These are phyloP conservation scores for Pionites leucogaster DNA, from an alignment of 2,113 vertebrate genomes.

Conservation along the genomic window DNA sequence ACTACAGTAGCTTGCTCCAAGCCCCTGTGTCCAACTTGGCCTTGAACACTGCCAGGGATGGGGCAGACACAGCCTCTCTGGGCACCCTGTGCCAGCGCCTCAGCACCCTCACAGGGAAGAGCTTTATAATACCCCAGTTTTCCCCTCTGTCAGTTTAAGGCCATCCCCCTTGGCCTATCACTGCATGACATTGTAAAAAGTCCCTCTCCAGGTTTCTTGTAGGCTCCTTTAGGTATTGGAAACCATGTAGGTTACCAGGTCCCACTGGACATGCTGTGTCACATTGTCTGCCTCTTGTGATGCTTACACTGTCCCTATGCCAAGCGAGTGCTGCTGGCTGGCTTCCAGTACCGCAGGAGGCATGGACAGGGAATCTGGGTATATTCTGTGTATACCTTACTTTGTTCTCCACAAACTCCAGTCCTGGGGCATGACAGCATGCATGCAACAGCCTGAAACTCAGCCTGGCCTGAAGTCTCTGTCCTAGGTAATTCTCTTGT, in stretches of 20 bases:
- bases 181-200: neutral
- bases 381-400: neutral
- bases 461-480: neutral
- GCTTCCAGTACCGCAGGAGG: neutral
- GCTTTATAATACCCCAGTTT: too few relatives aligned
- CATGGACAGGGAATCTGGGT: rapidly evolving
- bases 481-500: neutral
- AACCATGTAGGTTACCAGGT: neutral
- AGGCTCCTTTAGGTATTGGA: neutral
- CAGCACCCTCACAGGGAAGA: too few relatives aligned
- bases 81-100: too few relatives aligned
- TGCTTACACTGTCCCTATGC: neutral
- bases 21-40: neutral
- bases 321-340: neutral
- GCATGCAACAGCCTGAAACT: neutral
- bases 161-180: neutral
- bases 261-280: neutral
- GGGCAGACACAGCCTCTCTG: too few relatives aligned
- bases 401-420: neutral
- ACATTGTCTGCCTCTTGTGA: neutral
- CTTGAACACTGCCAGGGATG: neutral
- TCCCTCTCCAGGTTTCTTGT: neutral
- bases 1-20: neutral
- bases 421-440: neutral
- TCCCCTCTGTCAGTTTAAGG: neutral